A percentile compares a stretch with the other conserved stretches of the same genome.
These are phyloP conservation scores for Cryptosula pallasiana DNA, from an alignment of 2,888 invertebrate genomes.

Conservation along the genomic window DNA sequence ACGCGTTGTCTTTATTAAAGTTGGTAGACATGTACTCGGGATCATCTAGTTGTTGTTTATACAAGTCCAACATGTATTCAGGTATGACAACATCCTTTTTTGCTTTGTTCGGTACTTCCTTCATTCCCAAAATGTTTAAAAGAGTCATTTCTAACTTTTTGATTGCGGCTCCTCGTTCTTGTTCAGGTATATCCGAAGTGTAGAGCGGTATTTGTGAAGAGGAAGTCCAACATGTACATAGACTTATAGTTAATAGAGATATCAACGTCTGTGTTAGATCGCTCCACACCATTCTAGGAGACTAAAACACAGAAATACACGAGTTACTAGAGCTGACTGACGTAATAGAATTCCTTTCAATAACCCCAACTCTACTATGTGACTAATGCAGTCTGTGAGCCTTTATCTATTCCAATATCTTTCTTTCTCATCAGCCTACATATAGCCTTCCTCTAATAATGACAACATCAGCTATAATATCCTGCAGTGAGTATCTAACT, in stretches of 20 bases:
- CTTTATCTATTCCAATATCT: background rate
- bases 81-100: slow-evolving; percentile 63
- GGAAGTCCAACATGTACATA: background rate
- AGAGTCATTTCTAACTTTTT: slow-evolving; percentile 60
- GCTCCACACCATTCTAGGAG: slow-evolving; percentile 1
- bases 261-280: background rate
- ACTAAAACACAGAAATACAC: slow-evolving; percentile 1
- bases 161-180: slow-evolving; percentile 35
- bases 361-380: no score
- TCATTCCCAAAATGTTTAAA: slow-evolving; percentile 63
- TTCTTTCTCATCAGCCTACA: background rate
- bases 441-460: background rate
- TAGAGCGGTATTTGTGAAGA: slow-evolving; percentile 4
- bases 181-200: slow-evolving; percentile 16
- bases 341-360: no score
- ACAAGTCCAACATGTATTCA: slow-evolving; percentile 73
- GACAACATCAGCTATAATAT: background rate
- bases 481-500: background rate
- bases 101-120: slow-evolving; percentile 58
- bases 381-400: background rate
- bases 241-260: background rate
- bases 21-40: slow-evolving; percentile 60
- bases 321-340: no score
- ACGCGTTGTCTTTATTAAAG: slow-evolving; percentile 32
- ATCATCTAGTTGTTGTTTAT: slow-evolving; percentile 64